phyloP scores from a whole-genome alignment of 2,113 vertebrate genomes.

The Aptenodytes forsteri region DNA sequence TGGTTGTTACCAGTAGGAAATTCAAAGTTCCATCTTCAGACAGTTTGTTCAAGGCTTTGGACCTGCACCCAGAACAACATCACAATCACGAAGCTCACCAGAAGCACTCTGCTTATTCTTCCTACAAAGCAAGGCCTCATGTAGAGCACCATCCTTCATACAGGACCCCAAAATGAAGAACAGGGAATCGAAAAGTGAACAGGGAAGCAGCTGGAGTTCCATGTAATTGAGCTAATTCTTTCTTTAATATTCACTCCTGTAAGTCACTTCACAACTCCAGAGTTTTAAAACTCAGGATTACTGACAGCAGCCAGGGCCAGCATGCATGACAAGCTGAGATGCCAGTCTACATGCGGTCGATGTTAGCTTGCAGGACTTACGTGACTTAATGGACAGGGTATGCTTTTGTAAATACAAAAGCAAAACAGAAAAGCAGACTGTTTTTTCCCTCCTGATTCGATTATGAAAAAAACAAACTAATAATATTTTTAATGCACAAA shows the following conservation, averaged over 20 bases:
- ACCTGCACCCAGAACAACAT: background rate
- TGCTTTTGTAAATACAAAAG: background rate
- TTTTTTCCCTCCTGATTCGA: background rate
- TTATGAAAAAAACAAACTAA: background rate
- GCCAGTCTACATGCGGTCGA: fast-evolving
- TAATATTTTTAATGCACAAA: background rate
- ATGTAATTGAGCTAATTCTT: background rate
- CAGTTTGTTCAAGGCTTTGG: background rate
- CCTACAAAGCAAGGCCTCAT: background rate
- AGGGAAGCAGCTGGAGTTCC: background rate
- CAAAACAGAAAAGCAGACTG: background rate
- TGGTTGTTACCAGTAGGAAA: background rate
- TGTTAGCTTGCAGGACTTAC: background rate
- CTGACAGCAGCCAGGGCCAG: background rate
- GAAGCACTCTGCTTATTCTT: background rate
- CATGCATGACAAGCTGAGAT: background rate
- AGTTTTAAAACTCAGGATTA: background rate
- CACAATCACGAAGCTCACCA: background rate
- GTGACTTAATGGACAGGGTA: background rate
- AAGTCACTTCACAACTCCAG: background rate
- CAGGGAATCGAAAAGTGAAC: background rate
- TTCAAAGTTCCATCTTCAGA: background rate
- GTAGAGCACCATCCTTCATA: background rate
- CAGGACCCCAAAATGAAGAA: background rate
- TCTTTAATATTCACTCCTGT: background rate